Evolutionary conservation across 2,888 invertebrate genomes (phyloP).

Genomic region (Drosophila anomalata): DNA sequence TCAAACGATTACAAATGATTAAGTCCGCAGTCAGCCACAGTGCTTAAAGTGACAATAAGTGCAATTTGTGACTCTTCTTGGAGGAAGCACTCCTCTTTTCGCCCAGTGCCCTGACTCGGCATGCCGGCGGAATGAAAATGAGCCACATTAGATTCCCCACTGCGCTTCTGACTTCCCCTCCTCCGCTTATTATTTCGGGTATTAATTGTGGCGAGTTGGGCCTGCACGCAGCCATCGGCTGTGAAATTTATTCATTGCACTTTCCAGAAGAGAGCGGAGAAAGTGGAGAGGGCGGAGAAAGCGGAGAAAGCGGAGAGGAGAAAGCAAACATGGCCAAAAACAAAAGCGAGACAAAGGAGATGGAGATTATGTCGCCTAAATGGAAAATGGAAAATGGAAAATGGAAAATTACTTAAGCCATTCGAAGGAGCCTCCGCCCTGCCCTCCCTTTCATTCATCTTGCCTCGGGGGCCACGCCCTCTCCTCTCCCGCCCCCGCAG

Average conservation of each 20-base stretch:
- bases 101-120: neutral
- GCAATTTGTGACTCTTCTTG: slow-evolving; percentile 38
- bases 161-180: slow-evolving; percentile 45
- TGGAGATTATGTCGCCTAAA: slow-evolving; percentile 37
- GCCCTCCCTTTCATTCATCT: slow-evolving; percentile 4
- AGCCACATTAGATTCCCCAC: slow-evolving; percentile 54
- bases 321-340: slow-evolving; percentile 19
- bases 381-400: slow-evolving; percentile 56
- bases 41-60: slow-evolving; percentile 24
- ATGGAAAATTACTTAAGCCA: slow-evolving; percentile 57
- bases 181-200: slow-evolving; percentile 67
- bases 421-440: slow-evolving; percentile 31
- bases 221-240: slow-evolving; percentile 30
- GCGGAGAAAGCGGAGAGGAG: slow-evolving; percentile 14
- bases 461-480: slow-evolving; percentile 17
- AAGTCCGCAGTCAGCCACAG: slow-evolving; percentile 63
- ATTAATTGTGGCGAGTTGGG: slow-evolving; percentile 54
- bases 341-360: slow-evolving; percentile 8
- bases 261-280: slow-evolving; percentile 16
- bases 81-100: neutral
- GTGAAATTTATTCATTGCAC: slow-evolving; percentile 68
- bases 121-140: slow-evolving; percentile 47
- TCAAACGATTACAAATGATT: slow-evolving; percentile 76
- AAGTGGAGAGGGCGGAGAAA: slow-evolving; percentile 7
- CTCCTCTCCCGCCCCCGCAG: slow-evolving; percentile 1